Base-by-base conservation (phyloP, 1,140 invertebrate genomes). In the Scaptodrosophila lebanonensis region DNA sequence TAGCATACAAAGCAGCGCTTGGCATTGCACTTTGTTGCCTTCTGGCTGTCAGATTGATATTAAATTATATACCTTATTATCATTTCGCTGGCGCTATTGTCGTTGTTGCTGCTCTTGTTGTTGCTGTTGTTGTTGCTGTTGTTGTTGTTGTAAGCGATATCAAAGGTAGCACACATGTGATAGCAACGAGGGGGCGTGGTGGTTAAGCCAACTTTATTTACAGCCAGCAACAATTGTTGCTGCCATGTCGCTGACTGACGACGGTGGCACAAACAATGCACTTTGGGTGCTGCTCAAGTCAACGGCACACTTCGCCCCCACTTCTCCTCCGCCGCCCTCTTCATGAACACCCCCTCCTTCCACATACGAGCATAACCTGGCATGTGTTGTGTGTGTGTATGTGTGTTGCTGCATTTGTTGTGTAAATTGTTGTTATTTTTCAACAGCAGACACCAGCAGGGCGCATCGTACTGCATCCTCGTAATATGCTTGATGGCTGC, bases 41-140 rank as follows among this genome's bases (percentile, higher is more conserved):
- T 79, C 75, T 79, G 75, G 75, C 75, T 79, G 75, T 79, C 75
- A 79, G 73, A 79, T 79, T 79, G 73, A 79, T 79, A 79, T 79
- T 79, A 79, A 79, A 79, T 79, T 79, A 79, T 79, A 79, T 79
- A 82, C 73, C 73, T 79, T 79, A 79, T 79, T 79, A 79, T 79
- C 73, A 79, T 82, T 61, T 64, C 49, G 52, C 50, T 70, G 22
- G 3, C 8, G 22, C n/a, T 25, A 25, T 8, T 25, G 22, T 25
- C 8, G 22, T 25, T 25, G 22, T 25, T 25, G 22, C 8, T 25
- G 22, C 22, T 25, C 8, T 25, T 25, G 66, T 66, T 52, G 29
- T 42, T 61, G 13, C 39, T 35, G 35, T 40, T 47, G 56, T 39
- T 25, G n/a, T 16, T 58, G 17, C 38, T 32, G 27, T 20, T 52